These are phyloP conservation scores for Globodera rostochiensis DNA, from an alignment of 1,140 invertebrate genomes.

Conservation along the genomic window DNA sequence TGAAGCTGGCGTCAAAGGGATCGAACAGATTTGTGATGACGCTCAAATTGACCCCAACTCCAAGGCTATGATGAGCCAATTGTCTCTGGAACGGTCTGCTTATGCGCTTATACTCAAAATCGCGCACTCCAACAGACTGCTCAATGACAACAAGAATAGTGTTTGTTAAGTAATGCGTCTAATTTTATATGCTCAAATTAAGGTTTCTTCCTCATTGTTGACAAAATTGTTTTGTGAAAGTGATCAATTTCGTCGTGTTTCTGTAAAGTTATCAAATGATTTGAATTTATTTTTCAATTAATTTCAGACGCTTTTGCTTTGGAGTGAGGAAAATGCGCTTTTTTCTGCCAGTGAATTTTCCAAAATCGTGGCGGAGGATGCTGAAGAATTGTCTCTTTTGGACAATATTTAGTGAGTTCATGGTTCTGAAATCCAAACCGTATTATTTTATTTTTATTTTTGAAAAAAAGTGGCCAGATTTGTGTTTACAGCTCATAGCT, in stretches of 20 bases:
- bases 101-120: slow-evolving; percentile 42
- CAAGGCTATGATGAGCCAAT: slow-evolving; percentile 24
- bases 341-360: slow-evolving; percentile 28
- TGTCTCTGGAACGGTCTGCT: slow-evolving; percentile 33
- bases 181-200: neutral
- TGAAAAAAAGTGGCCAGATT: too few relatives aligned
- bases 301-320: slow-evolving; percentile 42
- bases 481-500: too few relatives aligned
- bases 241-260: slow-evolving; percentile 36
- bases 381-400: neutral
- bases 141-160: slow-evolving; percentile 24
- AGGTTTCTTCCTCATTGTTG: slow-evolving; percentile 33
- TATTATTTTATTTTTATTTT: too few relatives aligned
- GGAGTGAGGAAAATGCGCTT: slow-evolving; percentile 40
- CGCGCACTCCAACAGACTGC: slow-evolving; percentile 22
- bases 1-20: slow-evolving; percentile 33
- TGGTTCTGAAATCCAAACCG: too few relatives aligned
- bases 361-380: slow-evolving; percentile 13
- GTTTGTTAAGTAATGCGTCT: too few relatives aligned
- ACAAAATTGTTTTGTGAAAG: slow-evolving; percentile 38
- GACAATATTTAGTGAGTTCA: slow-evolving; percentile 28
- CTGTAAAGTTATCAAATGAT: slow-evolving; percentile 15
- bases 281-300: neutral
- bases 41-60: slow-evolving; percentile 30
- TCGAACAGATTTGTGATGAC: slow-evolving; percentile 32